Conservation (phyloP, 2,888 invertebrate species). For the Nysson spinosus region DNA sequence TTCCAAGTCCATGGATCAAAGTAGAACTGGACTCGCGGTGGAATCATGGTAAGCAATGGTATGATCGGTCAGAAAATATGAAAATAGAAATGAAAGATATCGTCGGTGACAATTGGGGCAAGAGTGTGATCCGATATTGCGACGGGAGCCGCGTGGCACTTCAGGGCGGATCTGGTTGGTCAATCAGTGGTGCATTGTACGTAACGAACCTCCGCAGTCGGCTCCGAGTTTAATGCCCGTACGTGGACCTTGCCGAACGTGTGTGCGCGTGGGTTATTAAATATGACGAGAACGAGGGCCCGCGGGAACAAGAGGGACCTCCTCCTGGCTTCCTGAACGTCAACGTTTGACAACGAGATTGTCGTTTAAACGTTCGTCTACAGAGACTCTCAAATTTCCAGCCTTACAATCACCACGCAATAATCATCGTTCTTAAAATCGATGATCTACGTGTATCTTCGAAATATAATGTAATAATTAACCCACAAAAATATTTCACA, state of each 20-base stretch:
- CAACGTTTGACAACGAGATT: slow-evolving; percentile 37
- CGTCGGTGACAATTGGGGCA: slow-evolving; percentile 60
- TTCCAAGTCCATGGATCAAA: no score
- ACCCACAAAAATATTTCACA: no score
- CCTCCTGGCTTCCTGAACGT: slow-evolving; percentile 49
- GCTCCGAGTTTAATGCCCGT: slow-evolving; percentile 64
- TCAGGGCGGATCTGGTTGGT: slow-evolving; percentile 70
- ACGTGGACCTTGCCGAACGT: slow-evolving; percentile 57
- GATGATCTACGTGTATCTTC: no score
- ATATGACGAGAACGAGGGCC: slow-evolving; percentile 54
- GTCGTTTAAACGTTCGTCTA: slow-evolving; percentile 38
- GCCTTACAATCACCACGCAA: background rate
- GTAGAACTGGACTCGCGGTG: no score
- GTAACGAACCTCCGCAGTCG: slow-evolving; percentile 68
- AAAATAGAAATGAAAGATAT: slow-evolving; percentile 53
- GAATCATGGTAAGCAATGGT: slow-evolving; percentile 39
- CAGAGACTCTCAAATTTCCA: background rate
- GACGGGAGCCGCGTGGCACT: slow-evolving; percentile 61
- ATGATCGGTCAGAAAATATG: slow-evolving; percentile 41
- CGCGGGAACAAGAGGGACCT: slow-evolving; percentile 6
- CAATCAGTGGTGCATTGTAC: slow-evolving; percentile 71
- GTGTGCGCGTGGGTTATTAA: slow-evolving; percentile 66
- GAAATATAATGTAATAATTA: no score
- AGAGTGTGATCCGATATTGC: slow-evolving; percentile 61
- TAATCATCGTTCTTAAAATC: background rate